Evolutionary conservation across 2,888 invertebrate species (phyloP).

Genomic region (Myathropa florea): DNA sequence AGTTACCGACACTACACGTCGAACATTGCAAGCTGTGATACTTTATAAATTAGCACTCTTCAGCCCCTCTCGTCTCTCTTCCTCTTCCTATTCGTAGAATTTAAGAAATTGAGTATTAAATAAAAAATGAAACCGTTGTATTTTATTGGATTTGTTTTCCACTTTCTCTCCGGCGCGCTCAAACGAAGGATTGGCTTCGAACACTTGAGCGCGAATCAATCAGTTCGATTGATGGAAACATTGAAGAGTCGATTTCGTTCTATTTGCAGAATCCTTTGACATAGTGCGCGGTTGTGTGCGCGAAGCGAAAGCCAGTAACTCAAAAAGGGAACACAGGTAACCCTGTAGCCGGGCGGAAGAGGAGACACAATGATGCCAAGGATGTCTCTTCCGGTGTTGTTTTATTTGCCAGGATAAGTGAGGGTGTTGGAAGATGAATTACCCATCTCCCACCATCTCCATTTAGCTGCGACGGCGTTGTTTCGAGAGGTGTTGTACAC

Average conservation of each 20-base stretch:
- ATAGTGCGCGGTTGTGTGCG: not conserved
- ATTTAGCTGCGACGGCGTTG: not conserved
- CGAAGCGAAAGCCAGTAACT: constrained; percentile 23
- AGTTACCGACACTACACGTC: constrained; percentile 56
- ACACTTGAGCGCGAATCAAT: constrained; percentile 7
- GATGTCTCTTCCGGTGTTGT: not conserved
- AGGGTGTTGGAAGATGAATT: not conserved
- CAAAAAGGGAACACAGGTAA: constrained; percentile 14
- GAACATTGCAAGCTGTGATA: constrained; percentile 71
- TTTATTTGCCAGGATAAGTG: not conserved
- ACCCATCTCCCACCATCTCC: not conserved
- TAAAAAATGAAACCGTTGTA: constrained; percentile 16
- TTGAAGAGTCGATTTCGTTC: not conserved
- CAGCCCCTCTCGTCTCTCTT: not conserved
- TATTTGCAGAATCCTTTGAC: not conserved
- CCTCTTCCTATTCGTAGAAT: constrained; percentile 47
- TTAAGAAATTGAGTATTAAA: constrained; percentile 68
- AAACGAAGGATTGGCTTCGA: not conserved
- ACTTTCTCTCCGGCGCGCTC: not conserved
- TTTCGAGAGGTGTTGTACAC: not conserved
- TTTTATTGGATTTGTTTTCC: not conserved
- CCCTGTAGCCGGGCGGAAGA: not conserved
- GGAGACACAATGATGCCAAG: not conserved
- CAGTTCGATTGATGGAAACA: not conserved
- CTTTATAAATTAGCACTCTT: constrained; percentile 16